These are phyloP conservation scores for Psophia crepitans DNA, from an alignment of 2,113 vertebrate species.

Conservation along the genomic window DNA sequence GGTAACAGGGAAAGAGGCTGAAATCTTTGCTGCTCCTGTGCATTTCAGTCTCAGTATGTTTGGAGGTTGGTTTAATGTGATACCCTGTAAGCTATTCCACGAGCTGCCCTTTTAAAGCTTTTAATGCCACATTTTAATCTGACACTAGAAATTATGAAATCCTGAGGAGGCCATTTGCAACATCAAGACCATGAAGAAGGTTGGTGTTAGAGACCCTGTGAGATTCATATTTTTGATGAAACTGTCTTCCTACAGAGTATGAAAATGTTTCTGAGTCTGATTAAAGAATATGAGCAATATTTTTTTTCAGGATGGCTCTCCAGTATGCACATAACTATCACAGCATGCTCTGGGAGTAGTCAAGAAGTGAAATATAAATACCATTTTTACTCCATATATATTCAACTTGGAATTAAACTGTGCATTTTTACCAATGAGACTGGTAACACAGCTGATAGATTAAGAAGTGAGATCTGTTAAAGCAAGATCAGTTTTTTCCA, in stretches of 20 bases:
- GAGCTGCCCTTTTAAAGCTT: background rate
- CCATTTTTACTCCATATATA: background rate
- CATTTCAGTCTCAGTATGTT: background rate
- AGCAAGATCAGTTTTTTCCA: background rate
- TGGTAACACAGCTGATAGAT: background rate
- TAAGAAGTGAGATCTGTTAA: slow-evolving; percentile 11
- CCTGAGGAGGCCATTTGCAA: background rate
- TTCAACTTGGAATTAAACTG: slow-evolving; percentile 22
- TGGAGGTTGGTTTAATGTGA: background rate
- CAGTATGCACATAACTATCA: background rate
- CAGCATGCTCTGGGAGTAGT: background rate
- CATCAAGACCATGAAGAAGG: background rate
- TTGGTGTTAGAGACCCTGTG: background rate
- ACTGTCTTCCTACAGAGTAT: background rate
- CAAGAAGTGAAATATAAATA: slow-evolving; percentile 34
- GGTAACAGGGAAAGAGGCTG: background rate
- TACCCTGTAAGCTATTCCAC: background rate
- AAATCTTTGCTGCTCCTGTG: background rate
- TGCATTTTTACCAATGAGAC: background rate
- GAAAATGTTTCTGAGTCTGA: slow-evolving; percentile 43
- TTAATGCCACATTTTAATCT: background rate
- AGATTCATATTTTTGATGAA: slow-evolving; percentile 31
- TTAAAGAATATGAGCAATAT: slow-evolving; percentile 21
- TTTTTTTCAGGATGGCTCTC: background rate
- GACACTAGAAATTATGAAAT: background rate